Percentiles rank a stretch among this genome's conserved stretches.
Conservation (phyloP, 2,113 vertebrate genomes). For the Steatornis caripensis region DNA sequence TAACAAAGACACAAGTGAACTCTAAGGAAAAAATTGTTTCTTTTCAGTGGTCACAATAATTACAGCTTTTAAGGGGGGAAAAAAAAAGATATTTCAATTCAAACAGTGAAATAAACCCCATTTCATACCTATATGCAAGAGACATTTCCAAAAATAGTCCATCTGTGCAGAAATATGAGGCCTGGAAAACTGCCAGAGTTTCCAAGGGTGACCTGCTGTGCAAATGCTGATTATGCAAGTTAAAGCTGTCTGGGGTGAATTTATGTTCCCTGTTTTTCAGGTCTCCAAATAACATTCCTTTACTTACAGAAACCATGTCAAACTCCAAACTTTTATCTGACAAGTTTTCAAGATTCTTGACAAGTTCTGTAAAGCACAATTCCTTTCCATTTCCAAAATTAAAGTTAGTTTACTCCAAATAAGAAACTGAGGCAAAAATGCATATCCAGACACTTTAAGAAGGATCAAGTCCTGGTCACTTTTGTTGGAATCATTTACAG, state of each 20-base stretch:
- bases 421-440: not conserved
- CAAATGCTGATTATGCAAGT: conserved; percentile 45
- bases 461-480: not conserved
- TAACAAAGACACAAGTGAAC: not conserved
- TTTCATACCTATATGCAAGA: not conserved
- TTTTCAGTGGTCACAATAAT: not conserved
- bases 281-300: not conserved
- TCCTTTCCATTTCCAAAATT: not conserved
- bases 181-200: conserved; percentile 28
- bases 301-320: not conserved
- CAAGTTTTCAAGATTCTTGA: not conserved
- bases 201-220: conserved; percentile 51
- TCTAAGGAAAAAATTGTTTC: not conserved
- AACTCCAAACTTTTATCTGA: not conserved
- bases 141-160: not conserved
- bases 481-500: not conserved
- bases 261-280: conserved; percentile 15
- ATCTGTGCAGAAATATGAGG: conserved; percentile 1
- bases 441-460: not conserved
- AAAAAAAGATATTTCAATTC: not conserved
- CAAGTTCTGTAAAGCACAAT: not conserved
- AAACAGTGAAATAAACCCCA: not conserved
- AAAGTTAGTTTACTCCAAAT: not conserved
- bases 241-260: conserved; percentile 29
- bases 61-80: not conserved